Evolutionary conservation across 1,140 invertebrate species (phyloP).

Genomic region (Bursaphelenchus mucronatus): DNA sequence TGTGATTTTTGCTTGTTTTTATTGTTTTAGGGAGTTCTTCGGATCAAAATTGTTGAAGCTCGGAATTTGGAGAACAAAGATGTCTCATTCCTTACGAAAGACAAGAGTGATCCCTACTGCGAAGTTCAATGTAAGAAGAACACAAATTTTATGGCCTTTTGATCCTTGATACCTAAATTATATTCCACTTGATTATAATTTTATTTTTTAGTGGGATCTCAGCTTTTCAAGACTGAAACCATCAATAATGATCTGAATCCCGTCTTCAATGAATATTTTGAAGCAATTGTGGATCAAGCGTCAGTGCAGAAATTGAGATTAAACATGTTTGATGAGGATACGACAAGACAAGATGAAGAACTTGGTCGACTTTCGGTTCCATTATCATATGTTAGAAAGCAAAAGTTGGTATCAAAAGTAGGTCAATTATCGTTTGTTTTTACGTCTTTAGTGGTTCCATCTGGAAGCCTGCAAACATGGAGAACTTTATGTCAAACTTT

Average conservation of each 20-base stretch:
- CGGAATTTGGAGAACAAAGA: conserved; percentile 58
- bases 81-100: conserved; percentile 48
- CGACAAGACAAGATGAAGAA: conserved; percentile 55
- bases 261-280: conserved; percentile 59
- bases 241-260: conserved; percentile 60
- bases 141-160: conserved; percentile 3
- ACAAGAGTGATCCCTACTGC: conserved; percentile 56
- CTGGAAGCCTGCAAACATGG: conserved; percentile 60
- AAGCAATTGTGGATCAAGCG: conserved; percentile 60
- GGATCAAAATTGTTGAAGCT: conserved; percentile 58
- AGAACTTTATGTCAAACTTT: conserved; percentile 52
- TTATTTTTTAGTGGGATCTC: conserved; percentile 45
- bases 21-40: conserved; percentile 49
- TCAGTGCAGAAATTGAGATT: conserved; percentile 55
- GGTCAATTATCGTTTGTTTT: conserved; percentile 7
- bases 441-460: conserved; percentile 51
- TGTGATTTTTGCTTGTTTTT: conserved; percentile 17
- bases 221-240: conserved; percentile 50
- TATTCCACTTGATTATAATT: not conserved
- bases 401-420: conserved; percentile 42
- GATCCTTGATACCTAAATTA: not conserved
- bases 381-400: conserved; percentile 35
- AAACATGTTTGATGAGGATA: conserved; percentile 58
- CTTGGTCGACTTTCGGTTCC: conserved; percentile 51
- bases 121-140: conserved; percentile 51